Conservation (phyloP, 2,113 vertebrate species). For the Seriola rivoliana region DNA sequence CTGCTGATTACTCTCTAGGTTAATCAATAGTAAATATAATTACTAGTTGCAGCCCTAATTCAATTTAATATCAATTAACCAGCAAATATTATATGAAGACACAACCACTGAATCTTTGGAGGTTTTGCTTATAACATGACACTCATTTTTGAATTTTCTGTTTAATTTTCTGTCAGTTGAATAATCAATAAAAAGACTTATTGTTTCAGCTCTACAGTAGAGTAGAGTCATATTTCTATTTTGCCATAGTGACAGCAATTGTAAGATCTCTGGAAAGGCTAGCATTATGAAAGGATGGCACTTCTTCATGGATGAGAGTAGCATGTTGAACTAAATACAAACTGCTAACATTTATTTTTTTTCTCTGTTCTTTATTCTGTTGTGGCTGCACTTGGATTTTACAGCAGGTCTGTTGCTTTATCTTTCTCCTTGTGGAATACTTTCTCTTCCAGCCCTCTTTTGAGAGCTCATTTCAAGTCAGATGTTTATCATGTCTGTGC, state of each 20-base stretch:
- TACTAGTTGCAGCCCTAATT: not conserved
- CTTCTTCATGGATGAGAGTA: not conserved
- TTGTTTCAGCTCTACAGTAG: not conserved
- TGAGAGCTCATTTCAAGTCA: slow-evolving; percentile 39
- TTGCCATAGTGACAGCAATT: too few species aligned
- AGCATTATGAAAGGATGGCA: not conserved
- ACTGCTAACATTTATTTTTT: slow-evolving; percentile 48
- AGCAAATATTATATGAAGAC: not conserved
- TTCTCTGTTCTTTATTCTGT: slow-evolving; percentile 55
- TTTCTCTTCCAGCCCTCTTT: not conserved
- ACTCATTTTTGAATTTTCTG: too few species aligned
- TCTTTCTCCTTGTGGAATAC: slow-evolving; percentile 34
- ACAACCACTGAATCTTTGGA: not conserved
- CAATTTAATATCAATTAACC: not conserved
- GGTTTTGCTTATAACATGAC: not conserved
- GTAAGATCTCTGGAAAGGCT: not conserved
- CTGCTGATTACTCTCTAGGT: not conserved
- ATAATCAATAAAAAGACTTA: too few species aligned
- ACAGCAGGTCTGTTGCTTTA: slow-evolving; percentile 80
- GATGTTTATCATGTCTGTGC: slow-evolving; percentile 28
- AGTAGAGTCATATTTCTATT: not conserved
- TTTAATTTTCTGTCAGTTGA: not conserved
- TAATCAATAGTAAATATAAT: not conserved
- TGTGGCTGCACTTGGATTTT: slow-evolving; percentile 80
- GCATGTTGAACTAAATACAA: slow-evolving; percentile 20